Evolutionary conservation across 2,888 invertebrate species (phyloP).

Genomic region (Buathra laborator): DNA sequence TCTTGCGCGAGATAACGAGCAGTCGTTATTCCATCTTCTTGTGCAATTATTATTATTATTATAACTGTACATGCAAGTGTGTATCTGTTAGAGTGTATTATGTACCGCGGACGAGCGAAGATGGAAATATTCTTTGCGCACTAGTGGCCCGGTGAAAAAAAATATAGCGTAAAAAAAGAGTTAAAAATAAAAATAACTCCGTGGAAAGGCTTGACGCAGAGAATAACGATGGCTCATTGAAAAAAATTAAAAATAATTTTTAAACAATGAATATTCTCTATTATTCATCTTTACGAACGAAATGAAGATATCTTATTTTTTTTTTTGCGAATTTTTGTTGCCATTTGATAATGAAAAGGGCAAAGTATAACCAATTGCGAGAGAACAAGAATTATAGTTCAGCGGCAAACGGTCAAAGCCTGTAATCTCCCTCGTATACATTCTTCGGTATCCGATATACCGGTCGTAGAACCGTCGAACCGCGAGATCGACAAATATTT

Average conservation of each 20-base stretch:
- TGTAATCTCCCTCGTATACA: background rate
- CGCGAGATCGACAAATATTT: slow-evolving; percentile 47
- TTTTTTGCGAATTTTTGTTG: too few species aligned
- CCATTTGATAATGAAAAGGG: too few species aligned
- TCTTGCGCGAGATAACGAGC: slow-evolving; percentile 59
- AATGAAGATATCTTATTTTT: too few species aligned
- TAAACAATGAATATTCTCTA: background rate
- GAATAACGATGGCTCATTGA: slow-evolving; percentile 12
- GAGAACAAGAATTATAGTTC: background rate
- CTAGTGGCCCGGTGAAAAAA: background rate
- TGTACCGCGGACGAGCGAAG: slow-evolving; percentile 15
- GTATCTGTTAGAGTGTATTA: slow-evolving; percentile 1
- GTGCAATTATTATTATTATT: slow-evolving; percentile 53
- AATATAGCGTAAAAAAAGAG: background rate
- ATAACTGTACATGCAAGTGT: slow-evolving; percentile 14
- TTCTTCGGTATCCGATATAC: slow-evolving; percentile 11
- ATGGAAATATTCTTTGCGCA: slow-evolving; percentile 15
- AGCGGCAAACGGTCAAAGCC: slow-evolving; percentile 1
- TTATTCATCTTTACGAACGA: too few species aligned
- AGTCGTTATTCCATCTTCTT: slow-evolving; percentile 57
- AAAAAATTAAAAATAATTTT: background rate
- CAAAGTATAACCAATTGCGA: background rate
- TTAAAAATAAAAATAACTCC: slow-evolving; percentile 5
- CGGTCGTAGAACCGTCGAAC: background rate
- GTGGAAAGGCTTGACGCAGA: background rate